Evolutionary conservation across 1,140 invertebrate genomes (phyloP).

Genomic region (Cydia amplana): DNA sequence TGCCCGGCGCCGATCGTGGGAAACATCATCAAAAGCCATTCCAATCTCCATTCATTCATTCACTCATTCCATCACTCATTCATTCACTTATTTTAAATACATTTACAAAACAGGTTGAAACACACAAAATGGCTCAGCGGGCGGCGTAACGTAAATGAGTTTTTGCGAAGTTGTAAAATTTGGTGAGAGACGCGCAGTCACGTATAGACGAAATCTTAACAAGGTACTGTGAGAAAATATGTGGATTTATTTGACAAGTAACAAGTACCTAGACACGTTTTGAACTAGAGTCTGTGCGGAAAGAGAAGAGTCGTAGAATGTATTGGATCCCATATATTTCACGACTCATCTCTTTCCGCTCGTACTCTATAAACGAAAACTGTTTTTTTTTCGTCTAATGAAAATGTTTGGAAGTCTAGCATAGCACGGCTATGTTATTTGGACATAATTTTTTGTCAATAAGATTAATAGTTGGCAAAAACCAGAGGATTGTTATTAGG

Average conservation of each 20-base stretch:
- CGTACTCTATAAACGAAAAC: too few species aligned
- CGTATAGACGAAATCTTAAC: background rate
- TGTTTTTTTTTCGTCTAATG: too few species aligned
- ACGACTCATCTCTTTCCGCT: too few species aligned
- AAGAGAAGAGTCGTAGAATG: too few species aligned
- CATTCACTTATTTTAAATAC: slow-evolving; percentile 4
- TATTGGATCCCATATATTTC: too few species aligned
- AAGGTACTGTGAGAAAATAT: slow-evolving; percentile 7
- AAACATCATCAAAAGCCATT: slow-evolving; percentile 8
- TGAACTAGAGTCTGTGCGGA: too few species aligned
- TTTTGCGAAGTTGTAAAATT: slow-evolving; percentile 14
- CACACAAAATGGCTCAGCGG: background rate
- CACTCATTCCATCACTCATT: background rate
- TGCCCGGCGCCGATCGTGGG: background rate
- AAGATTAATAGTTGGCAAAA: background rate
- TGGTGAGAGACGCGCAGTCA: background rate
- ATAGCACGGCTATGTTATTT: too few species aligned
- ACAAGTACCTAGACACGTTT: background rate
- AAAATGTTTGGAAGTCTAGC: too few species aligned
- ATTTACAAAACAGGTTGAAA: background rate
- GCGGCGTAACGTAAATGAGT: background rate
- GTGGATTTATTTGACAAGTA: background rate
- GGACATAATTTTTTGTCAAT: too few species aligned
- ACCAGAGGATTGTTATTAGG: background rate
- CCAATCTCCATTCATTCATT: background rate